A percentile compares a stretch with the other conserved stretches of the same genome.
Conservation (phyloP, 2,113 vertebrate species). For the Siniperca chuatsi region DNA sequence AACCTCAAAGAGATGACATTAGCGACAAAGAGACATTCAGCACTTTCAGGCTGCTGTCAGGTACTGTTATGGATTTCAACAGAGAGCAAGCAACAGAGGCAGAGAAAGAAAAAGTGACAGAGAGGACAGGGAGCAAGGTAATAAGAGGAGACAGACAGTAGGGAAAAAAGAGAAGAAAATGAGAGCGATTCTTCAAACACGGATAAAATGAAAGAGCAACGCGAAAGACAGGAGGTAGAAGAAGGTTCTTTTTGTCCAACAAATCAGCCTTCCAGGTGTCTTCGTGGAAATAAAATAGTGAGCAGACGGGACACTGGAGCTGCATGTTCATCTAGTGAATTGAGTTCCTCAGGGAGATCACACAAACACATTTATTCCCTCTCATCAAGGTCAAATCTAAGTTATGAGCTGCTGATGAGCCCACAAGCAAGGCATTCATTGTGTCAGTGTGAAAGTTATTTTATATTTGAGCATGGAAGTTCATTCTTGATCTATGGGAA, state of each 20-base stretch:
- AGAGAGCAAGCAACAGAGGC: not conserved
- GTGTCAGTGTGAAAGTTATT: not conserved
- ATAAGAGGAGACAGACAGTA: not conserved
- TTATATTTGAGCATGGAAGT: not conserved
- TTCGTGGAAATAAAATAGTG: conserved; percentile 34
- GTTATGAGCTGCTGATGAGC: not conserved
- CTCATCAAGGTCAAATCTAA: conserved; percentile 9
- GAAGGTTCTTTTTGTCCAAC: conserved; percentile 46
- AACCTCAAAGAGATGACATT: conserved; percentile 2
- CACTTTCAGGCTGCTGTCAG: not conserved
- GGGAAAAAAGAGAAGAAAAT: conserved; percentile 12
- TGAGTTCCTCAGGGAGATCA: not conserved
- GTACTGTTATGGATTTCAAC: conserved; percentile 39
- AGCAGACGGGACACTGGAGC: conserved; percentile 26
- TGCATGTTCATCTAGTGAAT: conserved; percentile 9
- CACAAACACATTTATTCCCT: conserved; percentile 1
- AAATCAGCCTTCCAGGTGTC: conserved; percentile 38
- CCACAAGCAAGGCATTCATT: conserved; percentile 1
- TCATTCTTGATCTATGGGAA: not conserved
- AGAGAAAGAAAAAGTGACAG: not conserved
- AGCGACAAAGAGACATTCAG: not conserved
- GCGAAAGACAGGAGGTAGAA: not conserved
- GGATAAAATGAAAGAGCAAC: not conserved
- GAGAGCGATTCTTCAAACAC: not conserved
- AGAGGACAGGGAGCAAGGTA: conserved; percentile 8